Conservation (phyloP, 2,113 vertebrate species). For the Gallinago paraguaiae region DNA sequence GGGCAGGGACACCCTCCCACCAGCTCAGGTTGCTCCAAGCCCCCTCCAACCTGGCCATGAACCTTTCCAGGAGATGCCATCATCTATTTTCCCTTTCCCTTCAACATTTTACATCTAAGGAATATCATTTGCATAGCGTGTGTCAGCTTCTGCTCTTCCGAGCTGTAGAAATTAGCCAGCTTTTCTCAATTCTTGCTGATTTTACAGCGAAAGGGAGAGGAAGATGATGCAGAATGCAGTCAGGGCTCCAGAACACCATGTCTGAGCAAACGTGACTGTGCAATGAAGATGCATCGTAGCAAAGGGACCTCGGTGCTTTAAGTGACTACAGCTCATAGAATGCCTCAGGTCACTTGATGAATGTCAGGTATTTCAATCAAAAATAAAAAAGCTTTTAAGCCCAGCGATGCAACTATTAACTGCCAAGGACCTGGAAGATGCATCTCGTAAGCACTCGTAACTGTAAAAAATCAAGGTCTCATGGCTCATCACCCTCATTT, state of each 20-base stretch:
- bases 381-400: neutral
- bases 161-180: neutral
- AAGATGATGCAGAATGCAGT: neutral
- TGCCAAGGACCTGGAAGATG: neutral
- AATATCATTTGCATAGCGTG: rapidly evolving
- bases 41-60: neutral
- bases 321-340: neutral
- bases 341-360: neutral
- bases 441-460: rapidly evolving
- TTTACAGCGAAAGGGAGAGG: neutral
- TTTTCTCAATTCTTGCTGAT: neutral
- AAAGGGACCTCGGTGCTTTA: neutral
- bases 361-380: neutral
- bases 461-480: neutral
- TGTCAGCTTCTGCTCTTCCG: neutral
- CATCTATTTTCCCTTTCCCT: neutral
- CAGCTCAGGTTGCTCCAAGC: neutral
- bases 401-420: neutral
- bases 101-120: rapidly evolving
- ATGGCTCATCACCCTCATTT: neutral
- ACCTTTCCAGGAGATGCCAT: rapidly evolving
- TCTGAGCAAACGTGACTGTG: neutral
- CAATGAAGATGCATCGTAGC: neutral
- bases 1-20: neutral
- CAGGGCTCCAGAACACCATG: neutral